A percentile compares a stretch with the other conserved stretches of the same genome.
Conservation (phyloP, 2,888 invertebrate genomes). For the Synergus laeviventris region DNA sequence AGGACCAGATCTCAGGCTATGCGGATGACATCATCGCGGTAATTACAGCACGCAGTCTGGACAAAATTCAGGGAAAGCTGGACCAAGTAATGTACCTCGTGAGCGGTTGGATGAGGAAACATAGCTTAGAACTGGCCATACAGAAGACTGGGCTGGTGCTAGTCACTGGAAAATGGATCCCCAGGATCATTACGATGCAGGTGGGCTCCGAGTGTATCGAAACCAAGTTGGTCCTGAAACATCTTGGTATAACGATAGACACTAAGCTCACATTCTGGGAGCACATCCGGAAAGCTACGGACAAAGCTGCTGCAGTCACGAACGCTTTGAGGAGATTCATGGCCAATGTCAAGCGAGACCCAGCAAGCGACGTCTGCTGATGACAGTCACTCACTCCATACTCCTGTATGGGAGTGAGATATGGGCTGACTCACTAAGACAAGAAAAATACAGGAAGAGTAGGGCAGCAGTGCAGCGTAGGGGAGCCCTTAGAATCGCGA, state of each 20-base stretch:
- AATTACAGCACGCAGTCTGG: too few relatives aligned
- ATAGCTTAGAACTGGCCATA: slow-evolving; percentile 24
- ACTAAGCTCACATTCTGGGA: too few relatives aligned
- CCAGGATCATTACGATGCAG: slow-evolving; percentile 42
- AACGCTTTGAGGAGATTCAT: too few relatives aligned
- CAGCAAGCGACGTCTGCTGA: background rate
- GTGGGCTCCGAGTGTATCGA: slow-evolving; percentile 44
- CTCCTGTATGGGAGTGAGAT: background rate
- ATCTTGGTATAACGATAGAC: slow-evolving; percentile 50
- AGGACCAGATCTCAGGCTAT: too few relatives aligned
- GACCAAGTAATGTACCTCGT: too few relatives aligned
- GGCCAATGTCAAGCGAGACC: background rate
- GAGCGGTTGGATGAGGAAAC: slow-evolving; percentile 36
- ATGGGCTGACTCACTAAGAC: too few relatives aligned
- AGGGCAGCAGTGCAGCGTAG: too few relatives aligned
- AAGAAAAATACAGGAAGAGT: too few relatives aligned
- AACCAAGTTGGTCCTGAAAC: slow-evolving; percentile 47
- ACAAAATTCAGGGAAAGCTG: too few relatives aligned
- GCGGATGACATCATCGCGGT: too few relatives aligned
- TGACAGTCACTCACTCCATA: background rate
- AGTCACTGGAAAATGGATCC: slow-evolving; percentile 49
- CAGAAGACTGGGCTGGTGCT: slow-evolving; percentile 50
- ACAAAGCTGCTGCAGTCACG: too few relatives aligned
- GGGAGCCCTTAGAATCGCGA: too few relatives aligned
- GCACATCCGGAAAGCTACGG: background rate